Evolutionary conservation across 2,113 vertebrate genomes (phyloP).

Genomic region (Gavialis gangeticus): DNA sequence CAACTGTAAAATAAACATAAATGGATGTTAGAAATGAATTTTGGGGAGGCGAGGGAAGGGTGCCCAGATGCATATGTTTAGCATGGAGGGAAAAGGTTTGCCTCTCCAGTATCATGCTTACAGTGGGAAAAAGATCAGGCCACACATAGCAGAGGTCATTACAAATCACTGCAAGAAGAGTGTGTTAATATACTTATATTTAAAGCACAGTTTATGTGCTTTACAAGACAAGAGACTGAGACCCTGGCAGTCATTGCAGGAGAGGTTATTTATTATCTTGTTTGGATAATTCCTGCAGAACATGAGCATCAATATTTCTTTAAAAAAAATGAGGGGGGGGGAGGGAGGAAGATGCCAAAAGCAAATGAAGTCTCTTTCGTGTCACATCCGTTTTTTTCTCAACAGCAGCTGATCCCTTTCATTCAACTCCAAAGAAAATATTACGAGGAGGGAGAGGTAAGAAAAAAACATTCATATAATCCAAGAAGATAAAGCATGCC

Average conservation of each 20-base stretch:
- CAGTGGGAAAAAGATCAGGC: background rate
- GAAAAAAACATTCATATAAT: slow-evolving; percentile 55
- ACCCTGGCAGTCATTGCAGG: background rate
- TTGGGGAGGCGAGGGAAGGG: background rate
- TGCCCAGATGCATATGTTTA: background rate
- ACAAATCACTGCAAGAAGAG: background rate
- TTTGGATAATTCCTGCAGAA: background rate
- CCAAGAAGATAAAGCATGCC: slow-evolving; percentile 20
- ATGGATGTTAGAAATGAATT: slow-evolving; percentile 24
- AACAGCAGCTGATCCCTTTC: background rate
- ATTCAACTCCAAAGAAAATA: background rate
- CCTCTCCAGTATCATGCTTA: background rate
- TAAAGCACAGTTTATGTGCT: background rate
- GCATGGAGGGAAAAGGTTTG: background rate
- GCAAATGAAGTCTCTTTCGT: slow-evolving; percentile 4
- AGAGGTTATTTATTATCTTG: background rate
- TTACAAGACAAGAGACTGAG: background rate
- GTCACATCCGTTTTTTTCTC: background rate
- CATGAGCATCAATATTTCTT: background rate
- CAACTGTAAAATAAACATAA: slow-evolving; percentile 86
- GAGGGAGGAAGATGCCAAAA: background rate
- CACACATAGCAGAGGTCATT: background rate
- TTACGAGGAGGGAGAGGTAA: background rate
- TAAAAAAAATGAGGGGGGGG: background rate
- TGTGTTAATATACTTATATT: background rate